Evolutionary conservation across 2,113 vertebrate species (phyloP).

Genomic region (Microtus ochrogaster): DNA sequence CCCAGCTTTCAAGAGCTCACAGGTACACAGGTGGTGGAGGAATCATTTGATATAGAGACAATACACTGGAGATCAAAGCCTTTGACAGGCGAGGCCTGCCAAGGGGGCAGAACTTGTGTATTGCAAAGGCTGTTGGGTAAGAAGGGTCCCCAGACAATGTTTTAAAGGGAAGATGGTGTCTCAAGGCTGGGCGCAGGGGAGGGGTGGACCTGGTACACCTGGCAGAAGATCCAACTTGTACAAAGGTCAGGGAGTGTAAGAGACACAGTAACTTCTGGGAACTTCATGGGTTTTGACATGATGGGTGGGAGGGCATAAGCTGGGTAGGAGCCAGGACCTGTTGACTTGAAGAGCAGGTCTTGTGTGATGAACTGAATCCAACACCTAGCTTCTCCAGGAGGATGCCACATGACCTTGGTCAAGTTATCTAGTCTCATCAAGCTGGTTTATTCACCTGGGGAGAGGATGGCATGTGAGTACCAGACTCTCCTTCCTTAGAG

Average conservation of each 20-base stretch:
- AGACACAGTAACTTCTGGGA: neutral
- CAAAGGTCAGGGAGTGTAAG: rapidly evolving
- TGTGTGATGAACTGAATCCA: too few relatives aligned
- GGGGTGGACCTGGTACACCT: neutral
- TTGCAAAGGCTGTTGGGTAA: rapidly evolving
- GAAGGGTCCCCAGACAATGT: neutral
- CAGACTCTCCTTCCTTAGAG: neutral
- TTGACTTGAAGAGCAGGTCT: neutral
- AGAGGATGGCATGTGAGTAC: neutral
- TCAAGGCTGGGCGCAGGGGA: neutral
- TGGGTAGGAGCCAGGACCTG: rapidly evolving
- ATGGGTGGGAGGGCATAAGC: neutral
- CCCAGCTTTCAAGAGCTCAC: neutral
- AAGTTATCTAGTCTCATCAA: neutral
- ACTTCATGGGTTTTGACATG: rapidly evolving
- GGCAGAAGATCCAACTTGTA: neutral
- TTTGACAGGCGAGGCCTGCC: rapidly evolving
- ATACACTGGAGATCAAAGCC: neutral
- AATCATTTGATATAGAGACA: rapidly evolving
- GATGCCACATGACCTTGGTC: neutral
- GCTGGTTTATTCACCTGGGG: neutral
- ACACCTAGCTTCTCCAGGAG: neutral
- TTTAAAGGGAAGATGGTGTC: neutral
- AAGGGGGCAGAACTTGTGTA: rapidly evolving
- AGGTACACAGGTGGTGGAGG: rapidly evolving